A percentile compares a stretch with the other conserved stretches of the same genome.
Conservation (phyloP, 1,140 invertebrate species). For the Phenacoccus solenopsis region DNA sequence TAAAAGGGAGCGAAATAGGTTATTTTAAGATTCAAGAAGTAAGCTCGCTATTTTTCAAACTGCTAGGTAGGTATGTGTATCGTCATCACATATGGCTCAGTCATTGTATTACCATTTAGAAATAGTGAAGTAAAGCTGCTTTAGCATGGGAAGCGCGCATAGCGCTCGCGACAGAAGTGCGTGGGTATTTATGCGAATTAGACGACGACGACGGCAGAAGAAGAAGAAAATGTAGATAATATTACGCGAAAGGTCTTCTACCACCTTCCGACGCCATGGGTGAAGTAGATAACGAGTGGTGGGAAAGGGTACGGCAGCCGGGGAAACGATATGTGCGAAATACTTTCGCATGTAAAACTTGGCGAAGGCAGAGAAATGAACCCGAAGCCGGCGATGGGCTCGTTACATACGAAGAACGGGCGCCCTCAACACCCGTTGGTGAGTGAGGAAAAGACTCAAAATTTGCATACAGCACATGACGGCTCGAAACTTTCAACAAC, state of each 20-base stretch:
- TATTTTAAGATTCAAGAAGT: slow-evolving; percentile 17
- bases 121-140: slow-evolving; percentile 8
- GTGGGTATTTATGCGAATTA: slow-evolving; percentile 15
- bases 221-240: slow-evolving; percentile 13
- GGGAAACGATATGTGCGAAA: not conserved
- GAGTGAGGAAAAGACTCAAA: slow-evolving; percentile 11
- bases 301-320: not conserved
- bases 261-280: not conserved
- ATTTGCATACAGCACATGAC: slow-evolving; percentile 17
- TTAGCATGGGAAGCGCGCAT: not conserved
- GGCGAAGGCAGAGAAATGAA: not conserved
- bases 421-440: slow-evolving; percentile 12
- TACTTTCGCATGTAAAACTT: slow-evolving; percentile 6
- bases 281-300: not conserved
- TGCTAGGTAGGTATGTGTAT: not conserved
- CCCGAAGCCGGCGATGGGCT: slow-evolving; percentile 3
- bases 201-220: not conserved
- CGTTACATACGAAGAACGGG: slow-evolving; percentile 5
- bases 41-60: slow-evolving; percentile 14
- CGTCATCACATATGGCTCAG: slow-evolving; percentile 16
- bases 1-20: slow-evolving; percentile 8
- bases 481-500: slow-evolving; percentile 14
- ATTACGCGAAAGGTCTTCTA: not conserved
- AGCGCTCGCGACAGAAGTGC: not conserved
- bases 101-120: slow-evolving; percentile 17